Base-by-base conservation (phyloP, 35 echinoderm and acorn worm species). In the Heliocidaris tuberculata region DNA sequence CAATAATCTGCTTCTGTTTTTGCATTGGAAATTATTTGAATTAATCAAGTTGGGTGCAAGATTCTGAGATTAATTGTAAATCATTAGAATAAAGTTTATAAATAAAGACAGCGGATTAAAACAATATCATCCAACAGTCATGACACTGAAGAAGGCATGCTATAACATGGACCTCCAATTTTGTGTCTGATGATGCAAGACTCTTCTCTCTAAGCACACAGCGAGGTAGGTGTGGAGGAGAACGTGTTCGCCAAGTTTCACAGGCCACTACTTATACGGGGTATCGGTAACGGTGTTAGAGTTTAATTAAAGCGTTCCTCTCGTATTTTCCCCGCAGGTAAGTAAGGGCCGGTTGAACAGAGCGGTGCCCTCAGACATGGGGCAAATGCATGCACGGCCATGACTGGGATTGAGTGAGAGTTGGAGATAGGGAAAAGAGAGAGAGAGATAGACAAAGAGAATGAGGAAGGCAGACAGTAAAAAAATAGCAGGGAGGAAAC, bases 241-340 rank as follows among this genome's bases (percentile, higher is more conserved):
- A 70, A 78, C 65, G 65, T 78, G 65, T n/a, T 78, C 65, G 19
- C 65, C 21, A 0, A 78, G 65, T 78, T 78, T 78, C 65, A 78
- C 65, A 78, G 65, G 65, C 65, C 21, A 78, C 65, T n/a, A 78
- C 21, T 78, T 78, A n/a, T 78, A 78, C 6, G 47, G 87, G 87
- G 87, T 89, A 89, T 89, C 87, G 31, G 31, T 89, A 48, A 19
- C 87, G 32, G 87, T 89, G 87, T 48, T 89, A 48, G 87, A n/a
- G 31, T 89, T 89, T 89, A 89, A 89, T 89, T 89, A 89, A 89
- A 89, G 87, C 31, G 47, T 89, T 89, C 87, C 87, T 32, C 31
- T 48, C 31, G 21, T 48, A 47, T 48, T 89, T 24, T 89, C 87
- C 47, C 87, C 31, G 12, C 47, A 47, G 31, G 31, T 89, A 32